Percentiles rank a stretch among this genome's conserved stretches.
Conservation (phyloP, 1,140 invertebrate species). For the Achroia grisella region DNA sequence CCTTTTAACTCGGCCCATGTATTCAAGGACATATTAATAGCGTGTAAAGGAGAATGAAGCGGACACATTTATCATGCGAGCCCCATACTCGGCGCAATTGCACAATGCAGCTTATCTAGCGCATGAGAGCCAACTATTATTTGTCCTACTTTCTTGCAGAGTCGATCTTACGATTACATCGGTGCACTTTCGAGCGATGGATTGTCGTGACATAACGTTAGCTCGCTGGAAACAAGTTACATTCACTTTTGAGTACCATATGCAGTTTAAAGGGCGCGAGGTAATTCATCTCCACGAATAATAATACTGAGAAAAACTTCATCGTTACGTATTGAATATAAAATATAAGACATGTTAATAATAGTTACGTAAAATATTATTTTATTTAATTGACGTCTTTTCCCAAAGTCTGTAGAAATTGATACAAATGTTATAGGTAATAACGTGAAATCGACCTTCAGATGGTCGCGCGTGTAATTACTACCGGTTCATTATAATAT, state of each 20-base stretch:
- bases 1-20: slow-evolving; percentile 14
- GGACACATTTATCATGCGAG: slow-evolving; percentile 45
- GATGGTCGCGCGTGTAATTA: too few species aligned
- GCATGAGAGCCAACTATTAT: slow-evolving; percentile 50
- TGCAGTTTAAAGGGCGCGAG: slow-evolving; percentile 1
- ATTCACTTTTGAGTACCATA: slow-evolving; percentile 17
- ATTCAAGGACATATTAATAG: slow-evolving; percentile 64
- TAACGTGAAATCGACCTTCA: background rate
- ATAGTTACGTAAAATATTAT: background rate
- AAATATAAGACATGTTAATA: background rate
- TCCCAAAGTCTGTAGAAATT: background rate
- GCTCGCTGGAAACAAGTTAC: slow-evolving; percentile 14
- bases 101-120: slow-evolving; percentile 65
- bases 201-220: slow-evolving; percentile 37
- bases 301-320: background rate
- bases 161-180: slow-evolving; percentile 33
- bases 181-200: slow-evolving; percentile 33
- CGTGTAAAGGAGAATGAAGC: slow-evolving; percentile 34
- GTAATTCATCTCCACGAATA: background rate
- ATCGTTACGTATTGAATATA: background rate
- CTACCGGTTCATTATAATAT: too few species aligned
- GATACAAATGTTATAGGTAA: background rate
- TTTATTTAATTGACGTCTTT: too few species aligned
- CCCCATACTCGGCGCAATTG: slow-evolving; percentile 36
- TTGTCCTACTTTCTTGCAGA: slow-evolving; percentile 50